phyloP scores from a whole-genome alignment of 2,888 invertebrate species.

The Schizotus pectinicornis region DNA sequence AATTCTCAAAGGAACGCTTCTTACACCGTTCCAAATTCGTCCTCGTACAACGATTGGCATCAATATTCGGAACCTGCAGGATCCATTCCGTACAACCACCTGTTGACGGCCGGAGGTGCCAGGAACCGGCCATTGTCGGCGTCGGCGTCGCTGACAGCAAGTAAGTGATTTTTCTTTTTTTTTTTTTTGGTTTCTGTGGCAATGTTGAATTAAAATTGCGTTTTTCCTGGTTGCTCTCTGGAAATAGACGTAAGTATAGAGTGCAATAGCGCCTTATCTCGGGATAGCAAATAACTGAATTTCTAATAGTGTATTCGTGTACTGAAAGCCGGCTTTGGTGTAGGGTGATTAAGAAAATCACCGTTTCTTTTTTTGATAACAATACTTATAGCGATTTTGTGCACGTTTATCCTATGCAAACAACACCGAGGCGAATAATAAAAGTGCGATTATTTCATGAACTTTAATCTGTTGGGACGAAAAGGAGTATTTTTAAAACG shows the following conservation, averaged over 20 bases:
- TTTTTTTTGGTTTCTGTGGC: conserved; percentile 2
- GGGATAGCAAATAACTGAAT: conserved; percentile 23
- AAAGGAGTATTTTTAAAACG: conserved; percentile 13
- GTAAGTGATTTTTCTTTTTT: conserved; percentile 62
- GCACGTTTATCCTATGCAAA: background rate
- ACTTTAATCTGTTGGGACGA: conserved; percentile 12
- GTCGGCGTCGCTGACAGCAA: conserved; percentile 73
- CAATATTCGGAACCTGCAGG: conserved; percentile 29
- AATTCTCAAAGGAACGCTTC: conserved; percentile 38
- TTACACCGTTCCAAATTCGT: conserved; percentile 39
- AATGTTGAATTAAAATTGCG: background rate
- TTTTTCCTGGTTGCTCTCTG: background rate
- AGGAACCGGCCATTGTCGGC: conserved; percentile 65
- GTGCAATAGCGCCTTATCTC: conserved; percentile 6
- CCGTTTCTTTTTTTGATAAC: conserved; percentile 14
- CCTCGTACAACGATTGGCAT: conserved; percentile 46
- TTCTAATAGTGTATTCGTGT: conserved; percentile 25
- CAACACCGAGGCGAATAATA: background rate
- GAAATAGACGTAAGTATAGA: conserved; percentile 15
- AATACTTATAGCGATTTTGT: conserved; percentile 3
- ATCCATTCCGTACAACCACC: conserved; percentile 32
- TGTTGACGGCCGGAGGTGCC: conserved; percentile 34
- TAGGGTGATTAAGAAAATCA: conserved; percentile 13
- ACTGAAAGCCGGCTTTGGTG: conserved; percentile 18
- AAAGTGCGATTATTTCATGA: background rate